Conservation (phyloP, 2,113 vertebrate genomes). For the Coptodon bakossiorum region DNA sequence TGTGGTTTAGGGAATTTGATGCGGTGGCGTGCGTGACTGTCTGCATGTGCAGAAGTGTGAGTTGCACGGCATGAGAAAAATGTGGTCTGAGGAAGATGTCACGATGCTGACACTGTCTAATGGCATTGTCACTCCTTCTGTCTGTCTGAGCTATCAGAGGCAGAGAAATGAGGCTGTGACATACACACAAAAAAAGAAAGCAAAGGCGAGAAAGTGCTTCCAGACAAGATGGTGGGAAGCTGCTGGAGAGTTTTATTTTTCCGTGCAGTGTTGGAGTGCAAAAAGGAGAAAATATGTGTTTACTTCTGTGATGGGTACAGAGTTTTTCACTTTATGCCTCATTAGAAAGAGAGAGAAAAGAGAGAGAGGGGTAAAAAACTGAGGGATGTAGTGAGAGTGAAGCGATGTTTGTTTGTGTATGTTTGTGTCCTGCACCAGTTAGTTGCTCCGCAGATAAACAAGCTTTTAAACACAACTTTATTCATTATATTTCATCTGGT, state of each 20-base stretch:
- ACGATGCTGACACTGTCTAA: conserved; percentile 12
- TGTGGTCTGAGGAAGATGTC: conserved; percentile 5
- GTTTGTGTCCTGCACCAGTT: conserved; percentile 23
- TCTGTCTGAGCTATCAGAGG: background rate
- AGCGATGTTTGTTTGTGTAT: background rate
- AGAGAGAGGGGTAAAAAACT: background rate
- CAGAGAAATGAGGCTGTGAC: background rate
- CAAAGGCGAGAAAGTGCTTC: background rate
- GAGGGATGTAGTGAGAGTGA: background rate
- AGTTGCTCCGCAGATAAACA: conserved; percentile 7
- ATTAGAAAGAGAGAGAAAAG: conserved; percentile 38
- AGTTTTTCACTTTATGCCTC: conserved; percentile 51
- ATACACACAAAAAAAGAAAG: background rate
- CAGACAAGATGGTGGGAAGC: conserved; percentile 5
- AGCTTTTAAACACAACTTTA: background rate
- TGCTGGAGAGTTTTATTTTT: conserved; percentile 7
- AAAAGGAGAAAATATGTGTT: conserved; percentile 44
- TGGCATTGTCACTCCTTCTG: conserved; percentile 6
- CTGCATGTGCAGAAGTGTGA: background rate
- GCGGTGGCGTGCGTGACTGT: background rate
- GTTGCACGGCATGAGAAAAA: background rate
- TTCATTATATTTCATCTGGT: background rate
- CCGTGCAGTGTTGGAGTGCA: background rate
- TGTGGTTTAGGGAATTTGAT: conserved; percentile 18
- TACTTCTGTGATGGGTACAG: conserved; percentile 32